Evolutionary conservation across 2,888 invertebrate species (phyloP), one percentile per base, ranked within the genome.

Genomic region (Pharmacophagus antenor): DNA sequence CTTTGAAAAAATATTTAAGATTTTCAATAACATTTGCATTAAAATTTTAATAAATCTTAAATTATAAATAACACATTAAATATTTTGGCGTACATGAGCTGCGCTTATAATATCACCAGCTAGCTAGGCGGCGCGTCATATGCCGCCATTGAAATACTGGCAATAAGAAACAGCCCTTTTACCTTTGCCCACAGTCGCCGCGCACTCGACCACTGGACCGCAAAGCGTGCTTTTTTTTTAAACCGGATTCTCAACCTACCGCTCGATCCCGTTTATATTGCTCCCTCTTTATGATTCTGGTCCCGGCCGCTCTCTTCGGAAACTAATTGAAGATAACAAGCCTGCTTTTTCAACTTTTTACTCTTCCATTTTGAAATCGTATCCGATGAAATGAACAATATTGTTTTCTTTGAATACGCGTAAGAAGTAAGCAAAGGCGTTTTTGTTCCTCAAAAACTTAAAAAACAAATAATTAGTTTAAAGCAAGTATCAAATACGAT

Each of bases 301-400:
- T 62, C 74, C 68, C 79, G 76, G 73, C 76, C 77, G 72, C 75
- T 74, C 77, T 77, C 77, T 80, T 82, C 75, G 76, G 71, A 82
- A 85, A 84, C 77, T 84, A 85, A 88, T 87, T 84, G 84, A 84
- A 85, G 80, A 83, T 84, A 86, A 84, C 82, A 82, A 83, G 76
- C 75, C 81, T 83, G 82, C 82, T 87, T 85, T 86, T 85, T 80
- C 76, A 75, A 69, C 68, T 51, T 72, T 74, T 70, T 65, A 69
- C 67, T 77, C 77, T 71, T 77, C 79, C 75, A 73, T 80, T 84
- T 83, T 80, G 69, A 69, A 78, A 76, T 76, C 70, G 70, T 67
- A 68, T 70, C 66, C 72, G 73, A 74, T 72, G 71, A 70, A 72
- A 68, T 68, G 71, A 68, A 65, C 72, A 73, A 77, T 82, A 80